phyloP scores from a whole-genome alignment of 2,113 vertebrate genomes.

The Ursus arctos region DNA sequence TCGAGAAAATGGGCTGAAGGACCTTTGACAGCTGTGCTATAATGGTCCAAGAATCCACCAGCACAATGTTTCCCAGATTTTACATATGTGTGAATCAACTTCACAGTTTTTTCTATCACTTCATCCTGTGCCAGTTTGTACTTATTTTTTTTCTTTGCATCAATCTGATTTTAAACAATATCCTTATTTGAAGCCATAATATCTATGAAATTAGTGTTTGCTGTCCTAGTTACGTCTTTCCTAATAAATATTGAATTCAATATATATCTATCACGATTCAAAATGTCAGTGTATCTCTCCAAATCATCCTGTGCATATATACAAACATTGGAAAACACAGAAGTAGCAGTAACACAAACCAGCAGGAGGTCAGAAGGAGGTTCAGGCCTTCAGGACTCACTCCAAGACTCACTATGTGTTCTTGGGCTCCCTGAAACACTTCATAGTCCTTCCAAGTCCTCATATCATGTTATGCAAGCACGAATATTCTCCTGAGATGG shows the following conservation, averaged over 20 bases:
- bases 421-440: background rate
- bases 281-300: background rate
- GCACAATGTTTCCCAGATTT: background rate
- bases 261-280: background rate
- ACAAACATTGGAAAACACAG: background rate
- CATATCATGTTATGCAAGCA: background rate
- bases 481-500: background rate
- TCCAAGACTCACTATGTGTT: background rate
- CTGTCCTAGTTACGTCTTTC: background rate
- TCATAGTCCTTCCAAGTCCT: background rate
- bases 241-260: background rate
- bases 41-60: background rate
- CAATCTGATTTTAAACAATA: background rate
- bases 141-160: conserved; percentile 12
- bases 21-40: background rate
- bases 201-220: background rate
- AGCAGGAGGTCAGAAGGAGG: background rate
- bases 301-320: background rate
- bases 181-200: background rate
- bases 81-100: background rate
- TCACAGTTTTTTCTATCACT: background rate
- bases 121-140: background rate
- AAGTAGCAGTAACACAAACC: background rate
- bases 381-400: background rate
- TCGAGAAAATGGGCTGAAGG: background rate